phyloP scores from a whole-genome alignment of 2,888 invertebrate species.

The Mamestra brassicae region DNA sequence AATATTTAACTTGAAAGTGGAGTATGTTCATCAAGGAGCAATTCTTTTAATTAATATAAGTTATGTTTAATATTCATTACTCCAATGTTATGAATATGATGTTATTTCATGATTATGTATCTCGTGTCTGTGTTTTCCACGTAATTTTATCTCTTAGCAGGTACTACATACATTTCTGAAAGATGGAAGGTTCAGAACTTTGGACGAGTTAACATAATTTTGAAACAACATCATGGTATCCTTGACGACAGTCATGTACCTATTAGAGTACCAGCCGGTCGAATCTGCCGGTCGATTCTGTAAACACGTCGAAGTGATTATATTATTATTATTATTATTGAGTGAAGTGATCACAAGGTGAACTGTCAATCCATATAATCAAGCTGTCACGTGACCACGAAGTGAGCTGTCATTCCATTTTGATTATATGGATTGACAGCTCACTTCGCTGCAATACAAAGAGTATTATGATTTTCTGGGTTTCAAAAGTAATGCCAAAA shows the following conservation, averaged over 20 bases:
- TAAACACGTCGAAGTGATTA: too few relatives aligned
- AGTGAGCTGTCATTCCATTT: too few relatives aligned
- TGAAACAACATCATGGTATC: not conserved
- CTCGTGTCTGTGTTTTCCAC: not conserved
- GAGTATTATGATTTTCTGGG: too few relatives aligned
- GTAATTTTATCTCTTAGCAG: slow-evolving; percentile 1
- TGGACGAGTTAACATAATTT: not conserved
- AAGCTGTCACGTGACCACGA: too few relatives aligned
- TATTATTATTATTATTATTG: too few relatives aligned
- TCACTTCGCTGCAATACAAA: too few relatives aligned
- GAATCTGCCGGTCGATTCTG: too few relatives aligned
- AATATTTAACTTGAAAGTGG: not conserved
- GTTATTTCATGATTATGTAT: not conserved
- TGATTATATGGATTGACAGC: too few relatives aligned
- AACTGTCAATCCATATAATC: too few relatives aligned
- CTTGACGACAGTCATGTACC: not conserved
- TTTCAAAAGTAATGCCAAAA: too few relatives aligned
- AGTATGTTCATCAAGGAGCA: not conserved
- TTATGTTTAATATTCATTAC: not conserved
- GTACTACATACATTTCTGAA: not conserved
- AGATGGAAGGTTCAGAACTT: not conserved
- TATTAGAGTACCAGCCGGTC: too few relatives aligned
- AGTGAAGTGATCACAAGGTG: too few relatives aligned
- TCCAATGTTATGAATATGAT: not conserved
- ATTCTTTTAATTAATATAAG: not conserved